phyloP scores from a whole-genome alignment of 2,888 invertebrate genomes.

The Caenorhabditis uteleia region DNA sequence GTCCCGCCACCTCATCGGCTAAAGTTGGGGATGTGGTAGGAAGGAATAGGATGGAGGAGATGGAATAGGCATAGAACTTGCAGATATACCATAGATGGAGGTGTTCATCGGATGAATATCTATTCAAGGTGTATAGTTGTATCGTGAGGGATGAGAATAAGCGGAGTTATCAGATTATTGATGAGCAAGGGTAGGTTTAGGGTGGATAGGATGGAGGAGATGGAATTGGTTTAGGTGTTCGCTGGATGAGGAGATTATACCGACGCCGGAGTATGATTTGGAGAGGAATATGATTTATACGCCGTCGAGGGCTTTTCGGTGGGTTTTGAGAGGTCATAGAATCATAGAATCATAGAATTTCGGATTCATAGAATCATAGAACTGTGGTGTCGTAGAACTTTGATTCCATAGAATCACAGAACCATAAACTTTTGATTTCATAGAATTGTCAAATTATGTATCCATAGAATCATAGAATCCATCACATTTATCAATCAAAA shows the following conservation, averaged over 20 bases:
- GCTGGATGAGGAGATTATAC: slow-evolving; percentile 49
- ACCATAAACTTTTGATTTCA: no score
- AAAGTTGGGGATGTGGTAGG: slow-evolving; percentile 44
- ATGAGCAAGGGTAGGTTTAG: slow-evolving; percentile 38
- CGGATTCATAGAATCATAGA: no score
- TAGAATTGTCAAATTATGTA: no score
- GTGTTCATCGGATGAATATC: slow-evolving; percentile 26
- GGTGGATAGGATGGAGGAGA: background rate
- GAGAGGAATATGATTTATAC: slow-evolving; percentile 37
- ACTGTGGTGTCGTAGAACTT: no score
- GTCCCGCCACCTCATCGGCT: slow-evolving; percentile 29
- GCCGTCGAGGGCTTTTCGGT: slow-evolving; percentile 47
- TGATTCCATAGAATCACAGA: no score
- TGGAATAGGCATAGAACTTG: background rate
- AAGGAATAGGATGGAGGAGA: background rate
- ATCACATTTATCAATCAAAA: no score
- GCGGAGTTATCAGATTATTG: slow-evolving; percentile 43
- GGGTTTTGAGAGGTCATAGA: slow-evolving; percentile 1
- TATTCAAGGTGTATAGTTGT: slow-evolving; percentile 49
- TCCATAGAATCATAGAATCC: no score
- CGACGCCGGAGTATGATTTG: slow-evolving; percentile 45
- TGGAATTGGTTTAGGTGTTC: slow-evolving; percentile 34
- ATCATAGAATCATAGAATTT: no score
- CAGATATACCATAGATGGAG: slow-evolving; percentile 47
- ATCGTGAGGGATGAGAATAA: slow-evolving; percentile 41